These are phyloP conservation scores for Apodemus speciosus DNA, from an alignment of 2,113 vertebrate genomes.

Conservation along the genomic window DNA sequence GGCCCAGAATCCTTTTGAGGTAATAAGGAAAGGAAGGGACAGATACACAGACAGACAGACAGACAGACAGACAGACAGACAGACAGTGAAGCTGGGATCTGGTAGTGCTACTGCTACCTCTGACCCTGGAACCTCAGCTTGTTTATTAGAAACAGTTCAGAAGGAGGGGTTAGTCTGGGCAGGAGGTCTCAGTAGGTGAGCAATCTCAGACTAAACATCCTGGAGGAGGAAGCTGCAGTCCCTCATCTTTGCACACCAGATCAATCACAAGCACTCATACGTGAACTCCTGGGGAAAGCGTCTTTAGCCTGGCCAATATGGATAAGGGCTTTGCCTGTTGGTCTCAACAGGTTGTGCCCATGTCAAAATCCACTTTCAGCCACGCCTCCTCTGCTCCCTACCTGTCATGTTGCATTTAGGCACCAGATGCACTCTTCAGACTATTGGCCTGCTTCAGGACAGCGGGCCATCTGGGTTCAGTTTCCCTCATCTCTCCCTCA, in stretches of 20 bases:
- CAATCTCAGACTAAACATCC: not conserved
- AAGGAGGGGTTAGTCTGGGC: not conserved
- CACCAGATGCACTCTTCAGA: not conserved
- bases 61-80: not conserved
- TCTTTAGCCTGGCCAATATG: not conserved
- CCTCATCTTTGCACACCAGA: not conserved
- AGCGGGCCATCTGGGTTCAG: fast-evolving
- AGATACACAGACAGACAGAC: not conserved
- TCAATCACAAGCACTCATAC: not conserved
- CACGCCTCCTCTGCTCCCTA: not conserved
- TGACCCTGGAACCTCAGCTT: not conserved
- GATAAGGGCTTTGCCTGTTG: not conserved
- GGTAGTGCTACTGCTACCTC: not conserved
- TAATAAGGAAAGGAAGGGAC: not conserved
- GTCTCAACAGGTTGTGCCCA: not conserved
- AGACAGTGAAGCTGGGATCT: not conserved
- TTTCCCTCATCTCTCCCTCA: fast-evolving
- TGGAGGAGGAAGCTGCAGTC: not conserved
- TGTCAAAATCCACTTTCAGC: not conserved
- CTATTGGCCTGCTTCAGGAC: fast-evolving
- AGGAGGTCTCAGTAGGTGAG: not conserved
- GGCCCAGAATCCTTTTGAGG: not conserved
- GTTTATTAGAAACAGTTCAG: not conserved
- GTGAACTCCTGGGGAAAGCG: not conserved
- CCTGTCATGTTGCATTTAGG: not conserved